Evolutionary conservation across 2,797 vertebrate genomes (phyloP).

Genomic region (Poeciliopsis paucimaculata): DNA sequence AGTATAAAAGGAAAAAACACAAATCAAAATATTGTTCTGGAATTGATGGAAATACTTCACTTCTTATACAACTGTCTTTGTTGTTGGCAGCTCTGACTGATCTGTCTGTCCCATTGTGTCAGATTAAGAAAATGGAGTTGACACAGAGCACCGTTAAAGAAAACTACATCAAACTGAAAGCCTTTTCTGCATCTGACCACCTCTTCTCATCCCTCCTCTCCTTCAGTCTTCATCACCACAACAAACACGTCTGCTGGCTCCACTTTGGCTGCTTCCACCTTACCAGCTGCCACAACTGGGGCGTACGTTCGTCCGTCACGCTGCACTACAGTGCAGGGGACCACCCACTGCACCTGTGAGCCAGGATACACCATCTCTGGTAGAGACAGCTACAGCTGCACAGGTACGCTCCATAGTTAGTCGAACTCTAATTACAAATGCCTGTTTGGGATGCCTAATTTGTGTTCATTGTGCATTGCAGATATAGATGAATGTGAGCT

Average conservation of each 20-base stretch:
- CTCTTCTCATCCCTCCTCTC: slow-evolving; percentile 8
- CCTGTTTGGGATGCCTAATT: slow-evolving; percentile 7
- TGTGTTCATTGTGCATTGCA: slow-evolving; percentile 55
- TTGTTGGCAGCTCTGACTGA: slow-evolving; percentile 12
- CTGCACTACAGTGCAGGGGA: slow-evolving; percentile 78
- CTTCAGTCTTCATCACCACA: slow-evolving; percentile 76
- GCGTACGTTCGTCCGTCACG: slow-evolving; percentile 73
- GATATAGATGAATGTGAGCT: slow-evolving; percentile 91
- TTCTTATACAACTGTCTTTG: not conserved
- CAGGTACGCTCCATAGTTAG: slow-evolving; percentile 58
- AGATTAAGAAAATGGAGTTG: not conserved
- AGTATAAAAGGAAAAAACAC: not conserved
- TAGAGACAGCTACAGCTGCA: slow-evolving; percentile 78
- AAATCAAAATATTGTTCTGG: not conserved
- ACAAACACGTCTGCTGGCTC: slow-evolving; percentile 73
- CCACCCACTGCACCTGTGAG: slow-evolving; percentile 85
- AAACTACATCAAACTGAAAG: slow-evolving; percentile 8
- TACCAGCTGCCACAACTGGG: slow-evolving; percentile 68
- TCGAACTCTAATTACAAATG: not conserved
- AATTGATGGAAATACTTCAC: not conserved
- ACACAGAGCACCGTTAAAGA: slow-evolving; percentile 2
- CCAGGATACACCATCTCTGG: slow-evolving; percentile 82
- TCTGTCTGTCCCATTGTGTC: slow-evolving; percentile 7
- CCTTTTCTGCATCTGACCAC: not conserved
- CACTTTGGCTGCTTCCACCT: slow-evolving; percentile 64